Percentiles rank a stretch among this genome's conserved stretches.
These are phyloP conservation scores for Hypselothyrea guttata DNA, from an alignment of 2,888 invertebrate species.

Conservation along the genomic window DNA sequence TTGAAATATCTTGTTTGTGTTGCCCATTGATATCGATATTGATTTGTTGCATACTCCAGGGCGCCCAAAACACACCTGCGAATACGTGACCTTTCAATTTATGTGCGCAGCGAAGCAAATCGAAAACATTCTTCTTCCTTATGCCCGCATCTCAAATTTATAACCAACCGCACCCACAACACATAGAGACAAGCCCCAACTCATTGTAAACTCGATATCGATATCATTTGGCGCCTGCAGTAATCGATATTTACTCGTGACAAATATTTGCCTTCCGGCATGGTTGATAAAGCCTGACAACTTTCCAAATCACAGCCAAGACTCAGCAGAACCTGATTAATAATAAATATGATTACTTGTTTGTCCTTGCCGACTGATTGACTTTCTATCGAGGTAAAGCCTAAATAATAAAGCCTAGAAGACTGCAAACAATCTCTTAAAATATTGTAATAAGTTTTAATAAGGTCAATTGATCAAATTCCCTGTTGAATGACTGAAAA, in stretches of 20 bases:
- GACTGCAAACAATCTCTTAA: too few relatives aligned
- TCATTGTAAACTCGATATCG: conserved; percentile 6
- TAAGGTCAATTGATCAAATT: too few relatives aligned
- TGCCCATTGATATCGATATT: conserved; percentile 15
- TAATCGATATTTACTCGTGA: conserved; percentile 53
- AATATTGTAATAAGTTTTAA: too few relatives aligned
- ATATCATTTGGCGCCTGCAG: conserved; percentile 49
- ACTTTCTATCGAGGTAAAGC: too few relatives aligned
- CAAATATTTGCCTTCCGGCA: conserved; percentile 62
- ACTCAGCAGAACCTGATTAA: too few relatives aligned
- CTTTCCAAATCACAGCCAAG: conserved; percentile 10
- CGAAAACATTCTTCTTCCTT: conserved; percentile 60
- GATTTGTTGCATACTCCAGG: conserved; percentile 5
- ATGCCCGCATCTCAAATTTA: conserved; percentile 72
- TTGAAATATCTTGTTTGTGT: conserved; percentile 9
- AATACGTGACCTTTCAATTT: conserved; percentile 75
- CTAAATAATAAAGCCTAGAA: too few relatives aligned
- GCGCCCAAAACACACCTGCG: conserved; percentile 53
- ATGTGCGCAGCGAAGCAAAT: conserved; percentile 67
- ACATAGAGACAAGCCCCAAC: background rate
- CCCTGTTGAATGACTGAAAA: too few relatives aligned
- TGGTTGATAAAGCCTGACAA: conserved; percentile 34
- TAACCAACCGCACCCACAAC: conserved; percentile 35
- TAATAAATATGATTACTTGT: too few relatives aligned
- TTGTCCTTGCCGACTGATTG: too few relatives aligned